Evolutionary conservation across 2,113 vertebrate genomes (phyloP), one percentile per base, ranked within the genome.

Genomic region (Stigmatopora nigra): DNA sequence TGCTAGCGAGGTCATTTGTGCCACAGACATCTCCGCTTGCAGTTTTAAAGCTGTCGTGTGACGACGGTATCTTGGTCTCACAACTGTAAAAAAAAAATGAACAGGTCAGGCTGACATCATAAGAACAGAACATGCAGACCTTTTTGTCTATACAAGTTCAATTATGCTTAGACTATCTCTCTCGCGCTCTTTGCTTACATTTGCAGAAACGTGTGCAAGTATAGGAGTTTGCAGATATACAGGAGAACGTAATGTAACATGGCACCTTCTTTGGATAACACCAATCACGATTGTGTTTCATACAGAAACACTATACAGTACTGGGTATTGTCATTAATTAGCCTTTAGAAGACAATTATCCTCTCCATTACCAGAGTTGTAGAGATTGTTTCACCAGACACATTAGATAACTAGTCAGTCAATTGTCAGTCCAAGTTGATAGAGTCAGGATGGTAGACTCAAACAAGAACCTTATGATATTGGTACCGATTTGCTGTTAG

Each of bases 1-100:
- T 94, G 64, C 89, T 70, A 0, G 75, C 82, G 71, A 92, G 36
- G 62, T 91, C 90, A 36, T 77, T 84, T 35, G 68, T 78, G 61
- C 81, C 67, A 0, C 71, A 68, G n/a, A 55, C 51, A 57, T 82
- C 71, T 38, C 63, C 2, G n/a, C 51, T 14, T 61, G 52, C 63
- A 74, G 64, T 45, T 19, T 36, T 62, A 13, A 57, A 59, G 70
- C 31, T 7, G 12, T 82, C 75, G 7, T 74, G 38, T 52, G 59
- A 48, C 1, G 61, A 17, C 1, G 65, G 16, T 49, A 69, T 10
- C 0, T 64, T 48, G 0, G 12, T 62, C 71, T 82, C 87, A 45
- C 52, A n/a, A 45, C 89, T 91, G 52, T 69, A 63, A 73, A 48
- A 79, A 3, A 79, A 64, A 63, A 4, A 56, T 0, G 44, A 9